Percentiles rank a stretch among this genome's conserved stretches.
These are phyloP conservation scores for Oncorhynchus mykiss DNA, from an alignment of 2,113 vertebrate genomes.

Conservation along the genomic window DNA sequence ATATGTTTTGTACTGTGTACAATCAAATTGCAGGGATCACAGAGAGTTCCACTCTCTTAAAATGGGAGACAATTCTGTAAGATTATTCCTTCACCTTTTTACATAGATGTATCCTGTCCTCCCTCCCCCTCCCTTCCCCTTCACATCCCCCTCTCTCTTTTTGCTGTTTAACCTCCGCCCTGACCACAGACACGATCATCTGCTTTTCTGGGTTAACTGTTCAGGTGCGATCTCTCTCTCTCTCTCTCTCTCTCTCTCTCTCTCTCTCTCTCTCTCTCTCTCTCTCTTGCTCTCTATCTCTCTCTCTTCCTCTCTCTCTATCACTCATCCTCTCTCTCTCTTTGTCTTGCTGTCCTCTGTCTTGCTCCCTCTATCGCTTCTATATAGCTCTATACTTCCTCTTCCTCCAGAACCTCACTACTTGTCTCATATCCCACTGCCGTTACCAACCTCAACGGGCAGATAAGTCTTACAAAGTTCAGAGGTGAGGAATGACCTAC, in stretches of 20 bases:
- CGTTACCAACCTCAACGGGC: no score
- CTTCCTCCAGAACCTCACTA: conserved; percentile 26
- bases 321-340: conserved; percentile 48
- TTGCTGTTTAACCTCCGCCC: conserved; percentile 58
- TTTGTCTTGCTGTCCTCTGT: conserved; percentile 3
- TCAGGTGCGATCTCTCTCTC: conserved; percentile 50
- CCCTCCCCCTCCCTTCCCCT: conserved; percentile 11
- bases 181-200: conserved; percentile 55
- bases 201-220: conserved; percentile 55
- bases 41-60: no score
- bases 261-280: conserved; percentile 44
- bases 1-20: no score
- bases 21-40: no score
- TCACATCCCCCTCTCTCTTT: conserved; percentile 11
- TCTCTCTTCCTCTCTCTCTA: conserved; percentile 52
- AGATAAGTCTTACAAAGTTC: no score
- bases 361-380: neutral
- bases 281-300: conserved; percentile 44
- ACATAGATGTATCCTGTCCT: neutral
- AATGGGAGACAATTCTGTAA: no score
- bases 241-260: conserved; percentile 5
- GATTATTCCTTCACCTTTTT: neutral
- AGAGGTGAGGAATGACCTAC: no score
- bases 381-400: neutral
- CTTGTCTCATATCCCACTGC: no score